phyloP scores from a whole-genome alignment of 2,113 vertebrate species.

The Labrus mixtus region DNA sequence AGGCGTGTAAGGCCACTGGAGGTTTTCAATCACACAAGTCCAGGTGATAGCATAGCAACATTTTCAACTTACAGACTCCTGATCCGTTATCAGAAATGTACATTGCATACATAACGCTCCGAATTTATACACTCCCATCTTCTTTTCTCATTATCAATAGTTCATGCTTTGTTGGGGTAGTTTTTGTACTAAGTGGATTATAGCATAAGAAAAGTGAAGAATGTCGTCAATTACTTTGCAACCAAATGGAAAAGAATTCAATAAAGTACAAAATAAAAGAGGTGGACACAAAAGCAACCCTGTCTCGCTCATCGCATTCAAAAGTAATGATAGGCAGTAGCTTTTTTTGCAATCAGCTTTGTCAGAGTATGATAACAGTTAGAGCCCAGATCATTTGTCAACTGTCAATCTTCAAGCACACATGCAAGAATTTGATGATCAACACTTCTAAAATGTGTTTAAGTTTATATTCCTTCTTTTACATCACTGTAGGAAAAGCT shows the following conservation, averaged over 20 bases:
- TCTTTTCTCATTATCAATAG: slow-evolving; percentile 26
- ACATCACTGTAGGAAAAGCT: no score
- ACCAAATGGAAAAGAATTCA: neutral
- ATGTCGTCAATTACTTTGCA: neutral
- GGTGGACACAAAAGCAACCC: slow-evolving; percentile 11
- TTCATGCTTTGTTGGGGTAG: slow-evolving; percentile 51
- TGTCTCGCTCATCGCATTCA: neutral
- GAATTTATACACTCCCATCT: slow-evolving; percentile 23
- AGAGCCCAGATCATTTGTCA: neutral
- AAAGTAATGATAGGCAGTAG: neutral
- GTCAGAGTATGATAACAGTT: neutral
- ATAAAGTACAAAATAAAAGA: slow-evolving; percentile 3
- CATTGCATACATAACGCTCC: slow-evolving; percentile 19
- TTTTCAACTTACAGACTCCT: slow-evolving; percentile 18
- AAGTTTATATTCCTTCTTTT: no score
- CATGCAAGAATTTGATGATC: no score
- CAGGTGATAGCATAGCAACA: slow-evolving; percentile 5
- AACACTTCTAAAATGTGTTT: neutral
- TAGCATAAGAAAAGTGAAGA: neutral
- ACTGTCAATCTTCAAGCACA: neutral
- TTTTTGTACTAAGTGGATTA: neutral
- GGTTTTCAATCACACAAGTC: slow-evolving; percentile 55
- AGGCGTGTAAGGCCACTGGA: slow-evolving; percentile 88
- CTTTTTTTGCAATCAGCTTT: neutral
- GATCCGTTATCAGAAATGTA: slow-evolving; percentile 21